phyloP scores from a whole-genome alignment of 2,888 invertebrate genomes.

The Clepsis dumicolana region DNA sequence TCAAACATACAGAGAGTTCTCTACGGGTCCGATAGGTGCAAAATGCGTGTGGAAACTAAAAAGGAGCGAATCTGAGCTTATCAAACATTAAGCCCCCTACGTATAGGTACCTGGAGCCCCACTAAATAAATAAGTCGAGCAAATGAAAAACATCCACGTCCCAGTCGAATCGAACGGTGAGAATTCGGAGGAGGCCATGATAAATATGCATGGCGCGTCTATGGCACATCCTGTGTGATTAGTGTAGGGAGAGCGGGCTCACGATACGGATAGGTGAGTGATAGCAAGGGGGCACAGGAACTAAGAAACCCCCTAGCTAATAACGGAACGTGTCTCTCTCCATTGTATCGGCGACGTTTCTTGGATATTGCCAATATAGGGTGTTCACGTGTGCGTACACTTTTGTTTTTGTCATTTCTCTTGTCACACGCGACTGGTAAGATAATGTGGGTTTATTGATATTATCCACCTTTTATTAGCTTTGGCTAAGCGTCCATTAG shows the following conservation, averaged over 20 bases:
- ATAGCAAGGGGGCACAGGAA: slow-evolving; percentile 79
- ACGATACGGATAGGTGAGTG: slow-evolving; percentile 84
- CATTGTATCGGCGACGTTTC: slow-evolving; percentile 80
- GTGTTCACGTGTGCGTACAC: slow-evolving; percentile 74
- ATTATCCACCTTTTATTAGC: slow-evolving; percentile 36
- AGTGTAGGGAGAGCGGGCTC: slow-evolving; percentile 70
- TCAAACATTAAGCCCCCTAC: slow-evolving; percentile 79
- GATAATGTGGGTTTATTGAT: slow-evolving; percentile 53
- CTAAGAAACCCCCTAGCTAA: slow-evolving; percentile 81
- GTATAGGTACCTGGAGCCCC: slow-evolving; percentile 70
- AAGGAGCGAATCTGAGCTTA: slow-evolving; percentile 77
- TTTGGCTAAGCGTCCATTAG: slow-evolving; percentile 16
- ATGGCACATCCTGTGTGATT: slow-evolving; percentile 84
- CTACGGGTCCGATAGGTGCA: slow-evolving; percentile 64
- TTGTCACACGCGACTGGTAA: slow-evolving; percentile 52
- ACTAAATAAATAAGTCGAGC: slow-evolving; percentile 80
- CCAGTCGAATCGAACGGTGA: slow-evolving; percentile 70
- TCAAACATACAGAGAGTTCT: slow-evolving; percentile 55
- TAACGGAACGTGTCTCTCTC: slow-evolving; percentile 77
- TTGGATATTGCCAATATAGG: slow-evolving; percentile 84
- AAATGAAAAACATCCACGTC: slow-evolving; percentile 83
- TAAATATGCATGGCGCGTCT: slow-evolving; percentile 86
- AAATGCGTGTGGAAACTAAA: slow-evolving; percentile 74
- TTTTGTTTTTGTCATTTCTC: slow-evolving; percentile 77
- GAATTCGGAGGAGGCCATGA: slow-evolving; percentile 80